Evolutionary conservation across 2,888 invertebrate species (phyloP).

Genomic region (Phlogophora meticulosa): DNA sequence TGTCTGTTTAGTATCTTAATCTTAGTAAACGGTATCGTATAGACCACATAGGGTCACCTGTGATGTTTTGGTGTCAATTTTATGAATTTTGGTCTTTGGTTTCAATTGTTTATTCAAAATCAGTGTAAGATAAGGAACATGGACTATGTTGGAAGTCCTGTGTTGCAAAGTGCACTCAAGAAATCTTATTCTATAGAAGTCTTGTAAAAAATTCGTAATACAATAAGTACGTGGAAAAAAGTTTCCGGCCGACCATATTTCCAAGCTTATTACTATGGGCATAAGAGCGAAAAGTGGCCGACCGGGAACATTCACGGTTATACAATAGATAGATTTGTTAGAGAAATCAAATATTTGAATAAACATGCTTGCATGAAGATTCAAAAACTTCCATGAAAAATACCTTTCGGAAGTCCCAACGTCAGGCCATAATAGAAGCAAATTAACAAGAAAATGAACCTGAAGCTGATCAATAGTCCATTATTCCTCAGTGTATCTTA

Average conservation of each 20-base stretch:
- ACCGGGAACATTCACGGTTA: too few species aligned
- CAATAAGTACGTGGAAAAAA: not conserved
- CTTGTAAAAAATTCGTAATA: slow-evolving; percentile 7
- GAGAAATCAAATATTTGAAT: not conserved
- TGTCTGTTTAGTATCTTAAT: slow-evolving; percentile 36
- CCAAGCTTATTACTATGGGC: too few species aligned
- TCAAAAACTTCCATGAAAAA: slow-evolving; percentile 12
- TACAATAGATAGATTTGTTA: too few species aligned
- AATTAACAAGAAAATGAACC: slow-evolving; percentile 44
- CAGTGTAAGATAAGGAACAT: slow-evolving; percentile 50
- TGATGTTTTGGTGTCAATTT: slow-evolving; percentile 58
- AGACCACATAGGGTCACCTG: slow-evolving; percentile 39
- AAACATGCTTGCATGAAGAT: not conserved
- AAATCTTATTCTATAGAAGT: slow-evolving; percentile 21
- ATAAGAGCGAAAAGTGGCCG: too few species aligned
- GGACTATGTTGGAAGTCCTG: slow-evolving; percentile 33
- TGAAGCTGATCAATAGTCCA: slow-evolving; percentile 62
- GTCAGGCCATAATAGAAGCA: slow-evolving; percentile 54
- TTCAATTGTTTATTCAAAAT: slow-evolving; percentile 40
- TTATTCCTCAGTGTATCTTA: slow-evolving; percentile 61
- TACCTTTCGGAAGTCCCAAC: slow-evolving; percentile 38
- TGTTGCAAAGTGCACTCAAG: slow-evolving; percentile 16
- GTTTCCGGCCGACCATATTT: too few species aligned
- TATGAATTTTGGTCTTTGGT: slow-evolving; percentile 61
- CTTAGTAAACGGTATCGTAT: slow-evolving; percentile 33